A percentile compares a stretch with the other conserved stretches of the same genome.
Evolutionary conservation across 2,797 vertebrate species (phyloP).

Genomic region (Melanogrammus aeglefinus): DNA sequence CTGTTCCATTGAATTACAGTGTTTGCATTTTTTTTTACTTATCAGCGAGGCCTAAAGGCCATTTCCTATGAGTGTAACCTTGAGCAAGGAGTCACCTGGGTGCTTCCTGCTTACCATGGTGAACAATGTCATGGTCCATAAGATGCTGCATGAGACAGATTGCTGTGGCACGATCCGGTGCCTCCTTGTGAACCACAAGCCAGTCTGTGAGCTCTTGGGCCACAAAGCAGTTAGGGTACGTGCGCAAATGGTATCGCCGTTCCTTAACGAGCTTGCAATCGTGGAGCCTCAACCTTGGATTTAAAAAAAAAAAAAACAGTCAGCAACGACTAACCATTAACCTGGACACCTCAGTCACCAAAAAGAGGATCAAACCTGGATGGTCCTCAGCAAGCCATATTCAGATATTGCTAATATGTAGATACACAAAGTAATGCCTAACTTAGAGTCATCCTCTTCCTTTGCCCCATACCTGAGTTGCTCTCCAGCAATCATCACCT

Average conservation of each 20-base stretch:
- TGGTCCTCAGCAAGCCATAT: neutral
- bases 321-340: constrained; percentile 1
- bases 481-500: constrained; percentile 88
- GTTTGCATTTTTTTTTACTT: neutral
- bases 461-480: constrained; percentile 80
- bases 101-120: constrained; percentile 75
- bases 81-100: neutral
- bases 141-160: constrained; percentile 84
- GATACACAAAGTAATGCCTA: neutral
- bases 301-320: neutral
- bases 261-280: constrained; percentile 87
- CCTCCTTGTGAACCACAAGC: constrained; percentile 83
- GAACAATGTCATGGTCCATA: constrained; percentile 84
- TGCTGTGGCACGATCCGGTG: constrained; percentile 74
- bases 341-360: neutral
- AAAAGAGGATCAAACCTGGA: neutral
- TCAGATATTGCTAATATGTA: neutral
- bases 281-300: constrained; percentile 79
- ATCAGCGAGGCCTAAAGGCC: neutral
- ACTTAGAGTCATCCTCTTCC: neutral
- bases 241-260: constrained; percentile 78
- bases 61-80: neutral
- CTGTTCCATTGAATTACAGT: neutral
- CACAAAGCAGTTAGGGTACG: constrained; percentile 86
- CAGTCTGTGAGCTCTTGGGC: constrained; percentile 84